A percentile compares a stretch with the other conserved stretches of the same genome.
Conservation (phyloP, 2,797 vertebrate species). For the Picus viridis region DNA sequence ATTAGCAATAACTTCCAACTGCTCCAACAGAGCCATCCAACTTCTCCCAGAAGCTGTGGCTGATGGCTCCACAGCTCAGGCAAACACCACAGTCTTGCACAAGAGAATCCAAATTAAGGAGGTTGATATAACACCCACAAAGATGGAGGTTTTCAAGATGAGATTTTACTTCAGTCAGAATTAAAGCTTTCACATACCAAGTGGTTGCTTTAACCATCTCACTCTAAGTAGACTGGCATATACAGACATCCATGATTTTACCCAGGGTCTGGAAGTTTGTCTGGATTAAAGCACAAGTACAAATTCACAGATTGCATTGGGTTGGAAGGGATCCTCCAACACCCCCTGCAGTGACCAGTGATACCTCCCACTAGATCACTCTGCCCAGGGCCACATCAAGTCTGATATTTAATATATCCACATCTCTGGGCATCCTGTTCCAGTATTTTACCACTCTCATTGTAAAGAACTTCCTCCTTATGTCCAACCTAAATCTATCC, state of each 20-base stretch:
- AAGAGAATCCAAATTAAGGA: neutral
- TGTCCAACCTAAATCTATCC: no score
- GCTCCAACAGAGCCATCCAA: neutral
- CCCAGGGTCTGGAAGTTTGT: neutral
- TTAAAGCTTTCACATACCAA: neutral
- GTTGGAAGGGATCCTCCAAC: no score
- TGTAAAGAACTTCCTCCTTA: no score
- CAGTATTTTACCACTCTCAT: neutral
- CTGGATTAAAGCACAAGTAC: neutral
- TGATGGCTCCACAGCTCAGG: neutral
- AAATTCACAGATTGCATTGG: no score
- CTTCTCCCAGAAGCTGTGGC: neutral
- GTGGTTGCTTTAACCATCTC: neutral
- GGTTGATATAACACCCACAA: neutral
- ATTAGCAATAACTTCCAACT: neutral
- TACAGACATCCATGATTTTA: fast-evolving
- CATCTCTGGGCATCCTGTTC: neutral
- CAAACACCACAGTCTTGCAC: fast-evolving
- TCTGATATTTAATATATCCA: no score
- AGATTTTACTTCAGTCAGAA: neutral
- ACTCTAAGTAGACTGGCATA: fast-evolving
- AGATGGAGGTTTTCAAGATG: neutral
- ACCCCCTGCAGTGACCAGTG: no score
- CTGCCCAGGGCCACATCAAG: no score
- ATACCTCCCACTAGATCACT: no score